phyloP scores from a whole-genome alignment of 2,888 invertebrate species.

The Cephonodes hylas region DNA sequence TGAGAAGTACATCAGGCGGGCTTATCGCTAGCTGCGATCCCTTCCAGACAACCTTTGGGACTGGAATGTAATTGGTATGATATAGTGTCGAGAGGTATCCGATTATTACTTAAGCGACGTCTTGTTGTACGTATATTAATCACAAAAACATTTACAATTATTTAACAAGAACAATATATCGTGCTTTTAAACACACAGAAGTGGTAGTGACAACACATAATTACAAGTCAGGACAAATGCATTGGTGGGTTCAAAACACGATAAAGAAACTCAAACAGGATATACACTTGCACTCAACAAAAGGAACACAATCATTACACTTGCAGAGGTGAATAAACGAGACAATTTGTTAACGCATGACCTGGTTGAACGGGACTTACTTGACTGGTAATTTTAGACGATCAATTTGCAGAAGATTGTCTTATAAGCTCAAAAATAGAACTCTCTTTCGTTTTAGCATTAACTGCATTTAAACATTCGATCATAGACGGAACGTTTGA shows the following conservation, averaged over 20 bases:
- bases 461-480: too few species aligned
- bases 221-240: not conserved
- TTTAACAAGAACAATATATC: not conserved
- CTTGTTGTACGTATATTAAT: not conserved
- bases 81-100: not conserved
- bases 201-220: not conserved
- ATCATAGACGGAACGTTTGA: too few species aligned
- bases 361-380: not conserved
- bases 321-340: conserved; percentile 7
- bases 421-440: too few species aligned
- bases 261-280: not conserved
- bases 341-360: conserved; percentile 4
- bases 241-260: not conserved
- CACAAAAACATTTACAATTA: not conserved
- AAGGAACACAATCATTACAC: not conserved
- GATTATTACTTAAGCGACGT: not conserved
- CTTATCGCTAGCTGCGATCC: too few species aligned
- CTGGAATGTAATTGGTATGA: not conserved
- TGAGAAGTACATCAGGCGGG: too few species aligned
- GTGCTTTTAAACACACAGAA: not conserved
- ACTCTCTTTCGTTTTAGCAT: too few species aligned
- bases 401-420: not conserved
- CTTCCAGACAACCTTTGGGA: too few species aligned
- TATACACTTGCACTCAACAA: not conserved
- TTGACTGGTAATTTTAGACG: conserved; percentile 4